A percentile compares a stretch with the other conserved stretches of the same genome.
phyloP scores from a whole-genome alignment of 2,797 vertebrate genomes.

The Otolemur crassicaudatus region DNA sequence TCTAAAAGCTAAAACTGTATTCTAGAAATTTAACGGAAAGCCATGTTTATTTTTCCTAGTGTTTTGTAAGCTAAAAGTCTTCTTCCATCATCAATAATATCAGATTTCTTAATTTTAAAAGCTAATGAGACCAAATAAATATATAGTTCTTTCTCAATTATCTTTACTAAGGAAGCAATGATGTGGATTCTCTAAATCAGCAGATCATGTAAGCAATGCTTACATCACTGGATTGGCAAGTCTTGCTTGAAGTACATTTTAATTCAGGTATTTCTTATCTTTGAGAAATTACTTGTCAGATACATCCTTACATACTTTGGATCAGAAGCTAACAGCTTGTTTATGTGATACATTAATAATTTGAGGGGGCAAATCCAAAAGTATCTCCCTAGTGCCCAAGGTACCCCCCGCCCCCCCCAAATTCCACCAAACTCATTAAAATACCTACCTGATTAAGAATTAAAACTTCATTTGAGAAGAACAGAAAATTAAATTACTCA shows the following conservation, averaged over 20 bases:
- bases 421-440: background rate
- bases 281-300: background rate
- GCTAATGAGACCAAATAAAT: background rate
- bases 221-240: background rate
- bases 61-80: background rate
- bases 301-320: background rate
- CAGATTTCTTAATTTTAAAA: background rate
- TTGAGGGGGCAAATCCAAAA: background rate
- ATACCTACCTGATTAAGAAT: background rate
- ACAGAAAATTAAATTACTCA: background rate
- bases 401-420: background rate
- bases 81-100: background rate
- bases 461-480: background rate
- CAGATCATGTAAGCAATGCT: background rate
- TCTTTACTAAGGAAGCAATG: background rate
- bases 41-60: background rate
- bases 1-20: constrained; percentile 11
- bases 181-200: background rate
- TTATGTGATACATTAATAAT: background rate
- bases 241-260: background rate
- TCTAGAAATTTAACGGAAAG: constrained; percentile 1
- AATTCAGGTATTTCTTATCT: background rate
- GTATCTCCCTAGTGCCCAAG: background rate
- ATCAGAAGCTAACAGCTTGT: background rate
- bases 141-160: background rate